Percentiles rank a stretch among this genome's conserved stretches.
These are phyloP conservation scores for Eupithecia subumbrata DNA, from an alignment of 2,888 invertebrate genomes.

Conservation along the genomic window DNA sequence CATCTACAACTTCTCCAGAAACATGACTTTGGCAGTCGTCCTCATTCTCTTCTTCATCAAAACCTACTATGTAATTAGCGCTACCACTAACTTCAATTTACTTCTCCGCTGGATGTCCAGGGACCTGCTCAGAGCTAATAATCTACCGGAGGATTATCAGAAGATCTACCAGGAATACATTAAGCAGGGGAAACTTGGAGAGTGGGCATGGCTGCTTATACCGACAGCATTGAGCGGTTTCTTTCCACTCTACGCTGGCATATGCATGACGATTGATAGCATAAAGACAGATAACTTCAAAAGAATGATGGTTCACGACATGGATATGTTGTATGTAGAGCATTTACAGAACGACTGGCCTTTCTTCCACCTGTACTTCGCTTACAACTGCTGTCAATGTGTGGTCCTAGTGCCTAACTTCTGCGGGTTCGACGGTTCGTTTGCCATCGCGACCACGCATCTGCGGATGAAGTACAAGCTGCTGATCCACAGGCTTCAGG, in stretches of 20 bases:
- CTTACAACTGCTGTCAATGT: slow-evolving; percentile 5
- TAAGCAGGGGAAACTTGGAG: neutral
- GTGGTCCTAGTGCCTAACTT: slow-evolving; percentile 1
- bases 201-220: neutral
- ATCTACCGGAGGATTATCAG: neutral
- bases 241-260: neutral
- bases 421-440: slow-evolving; percentile 9
- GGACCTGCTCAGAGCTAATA: slow-evolving; percentile 1
- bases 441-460: slow-evolving; percentile 9
- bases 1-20: slow-evolving; percentile 8
- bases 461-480: slow-evolving; percentile 8
- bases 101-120: slow-evolving; percentile 9
- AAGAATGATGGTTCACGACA: slow-evolving; percentile 12
- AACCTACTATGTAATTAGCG: slow-evolving; percentile 6
- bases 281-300: neutral
- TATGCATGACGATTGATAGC: slow-evolving; percentile 1
- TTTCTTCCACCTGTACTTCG: slow-evolving; percentile 9
- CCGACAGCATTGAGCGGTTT: neutral
- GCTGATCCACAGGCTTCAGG: neutral
- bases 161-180: neutral
- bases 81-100: neutral
- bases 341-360: slow-evolving; percentile 12
- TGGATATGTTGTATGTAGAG: slow-evolving; percentile 2
- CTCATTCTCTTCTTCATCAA: slow-evolving; percentile 4
- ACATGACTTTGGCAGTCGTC: neutral